Evolutionary conservation across 2,797 vertebrate genomes (phyloP), one percentile per base, ranked within the genome.

Genomic region (Leptodactylus fallax): DNA sequence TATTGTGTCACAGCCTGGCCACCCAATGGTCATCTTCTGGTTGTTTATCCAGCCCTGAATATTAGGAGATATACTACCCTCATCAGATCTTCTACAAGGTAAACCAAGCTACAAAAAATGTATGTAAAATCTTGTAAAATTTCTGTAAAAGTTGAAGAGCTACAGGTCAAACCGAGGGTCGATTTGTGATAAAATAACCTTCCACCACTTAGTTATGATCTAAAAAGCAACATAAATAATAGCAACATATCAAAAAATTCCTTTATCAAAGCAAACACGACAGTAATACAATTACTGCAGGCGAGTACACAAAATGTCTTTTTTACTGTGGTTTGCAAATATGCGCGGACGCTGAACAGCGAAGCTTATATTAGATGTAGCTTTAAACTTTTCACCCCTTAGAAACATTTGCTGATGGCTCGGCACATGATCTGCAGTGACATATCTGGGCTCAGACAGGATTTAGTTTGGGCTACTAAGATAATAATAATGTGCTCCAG

Each of bases 321-420:
- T 23, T 74, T 65, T 63, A 21, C 45, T 81, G 79, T 51, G 56
- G 53, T 49, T 80, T 61, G 55, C n/a, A 77, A 53, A 23, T 61
- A 36, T 6, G 21, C 1, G 79, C 27, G 49, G 67, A 53, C 7
- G 23, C 55, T 21, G 56, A 53, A 53, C 55, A 72, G 2, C 85
- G 23, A 7, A 47, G 13, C 13, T 60, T 74, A 36, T 76, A 85
- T 81, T 60, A 49, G 45, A 76, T 82, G 25, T 61, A 55, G 79
- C 67, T 63, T 55, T 87, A 56, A 82, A 83, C 71, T 67, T 72
- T 81, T 83, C 65, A 83, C 86, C 71, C 71, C 86, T 77, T 78
- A 8, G 14, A 69, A 72, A 87, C 23, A 78, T 69, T 78, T 25
- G 17, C 61, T 71, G 81, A 87, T 79, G 6, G 17, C 49, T 21